Evolutionary conservation across 2,888 invertebrate genomes (phyloP), one percentile per base, ranked within the genome.

Genomic region (Dasypolia templi): DNA sequence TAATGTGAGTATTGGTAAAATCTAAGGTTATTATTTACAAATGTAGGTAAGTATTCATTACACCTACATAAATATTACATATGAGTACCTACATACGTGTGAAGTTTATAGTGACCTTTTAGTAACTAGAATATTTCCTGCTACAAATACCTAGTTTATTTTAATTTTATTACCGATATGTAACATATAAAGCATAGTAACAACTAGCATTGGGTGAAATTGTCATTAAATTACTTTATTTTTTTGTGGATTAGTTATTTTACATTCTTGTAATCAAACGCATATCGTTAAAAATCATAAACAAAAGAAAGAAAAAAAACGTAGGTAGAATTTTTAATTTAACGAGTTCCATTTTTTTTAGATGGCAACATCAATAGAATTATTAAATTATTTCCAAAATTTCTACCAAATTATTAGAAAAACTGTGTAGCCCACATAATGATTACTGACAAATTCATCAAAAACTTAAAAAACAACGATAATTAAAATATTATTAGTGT

Each of bases 401-500:
- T n/a, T n/a, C n/a, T n/a, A n/a, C n/a, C n/a, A n/a, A n/a, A n/a
- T n/a, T n/a, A n/a, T n/a, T n/a, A n/a, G n/a, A n/a, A n/a, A n/a
- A n/a, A n/a, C n/a, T n/a, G 29, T 56, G 2, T 14, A 42, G 1
- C 51, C 6, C 6, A 59, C 17, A 58, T 22, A 17, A n/a, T 29
- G 22, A 32, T 61, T 46, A 14, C 11, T 53, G 22, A 19, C 14
- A 51, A 42, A 32, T 35, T 29, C 3, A 42, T 14, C 9, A 64
- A 59, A 64, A 53, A 44, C 42, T n/a, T 14, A 72, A 17, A 49
- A 59, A 64, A 32, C 7, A 35, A 66, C 32, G 6, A 22, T 51
- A 49, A 19, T 61, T 59, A 53, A 62, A 56, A 46, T 26, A 51
- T 59, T 65, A 67, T 46, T 44, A 69, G 6, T 32, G 53, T 86